A percentile compares a stretch with the other conserved stretches of the same genome.
These are phyloP conservation scores for Trissolcus brochymenae DNA, from an alignment of 2,888 invertebrate genomes.

Conservation along the genomic window DNA sequence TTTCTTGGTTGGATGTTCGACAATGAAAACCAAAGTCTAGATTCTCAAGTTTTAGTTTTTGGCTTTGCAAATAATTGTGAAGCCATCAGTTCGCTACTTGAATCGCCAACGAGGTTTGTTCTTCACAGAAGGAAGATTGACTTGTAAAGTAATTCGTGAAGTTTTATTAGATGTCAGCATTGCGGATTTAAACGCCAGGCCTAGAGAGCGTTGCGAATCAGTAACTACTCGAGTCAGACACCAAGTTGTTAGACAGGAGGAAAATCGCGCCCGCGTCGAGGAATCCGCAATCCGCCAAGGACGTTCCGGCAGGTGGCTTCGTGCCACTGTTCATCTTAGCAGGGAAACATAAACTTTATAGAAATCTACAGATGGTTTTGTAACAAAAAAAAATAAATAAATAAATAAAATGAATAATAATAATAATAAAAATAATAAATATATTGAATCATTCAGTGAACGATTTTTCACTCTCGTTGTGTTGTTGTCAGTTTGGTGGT, in stretches of 20 bases:
- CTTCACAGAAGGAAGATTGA: conserved; percentile 24
- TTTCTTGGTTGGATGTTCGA: no score
- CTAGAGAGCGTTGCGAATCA: conserved; percentile 28
- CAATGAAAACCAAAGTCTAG: no score
- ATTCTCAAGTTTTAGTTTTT: no score
- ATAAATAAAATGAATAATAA: no score
- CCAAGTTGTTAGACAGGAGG: neutral
- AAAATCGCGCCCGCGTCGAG: conserved; percentile 8
- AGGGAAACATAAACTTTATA: no score
- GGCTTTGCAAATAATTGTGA: neutral
- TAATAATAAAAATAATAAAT: no score
- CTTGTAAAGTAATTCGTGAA: conserved; percentile 26
- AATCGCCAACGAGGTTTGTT: conserved; percentile 15
- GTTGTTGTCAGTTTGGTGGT: neutral
- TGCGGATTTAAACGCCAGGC: conserved; percentile 10
- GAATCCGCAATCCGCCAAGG: conserved; percentile 11
- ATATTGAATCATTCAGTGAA: no score
- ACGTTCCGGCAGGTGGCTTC: neutral
- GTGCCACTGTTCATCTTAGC: no score
- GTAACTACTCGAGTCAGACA: conserved; percentile 16
- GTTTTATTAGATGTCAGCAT: conserved; percentile 12
- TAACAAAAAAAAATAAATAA: no score
- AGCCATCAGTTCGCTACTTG: neutral
- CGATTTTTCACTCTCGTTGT: neutral
- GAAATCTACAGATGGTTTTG: no score